Percentiles rank a stretch among this genome's conserved stretches.
These are phyloP conservation scores for Acromyrmex echinatior DNA, from an alignment of 1,140 invertebrate genomes.

Conservation along the genomic window DNA sequence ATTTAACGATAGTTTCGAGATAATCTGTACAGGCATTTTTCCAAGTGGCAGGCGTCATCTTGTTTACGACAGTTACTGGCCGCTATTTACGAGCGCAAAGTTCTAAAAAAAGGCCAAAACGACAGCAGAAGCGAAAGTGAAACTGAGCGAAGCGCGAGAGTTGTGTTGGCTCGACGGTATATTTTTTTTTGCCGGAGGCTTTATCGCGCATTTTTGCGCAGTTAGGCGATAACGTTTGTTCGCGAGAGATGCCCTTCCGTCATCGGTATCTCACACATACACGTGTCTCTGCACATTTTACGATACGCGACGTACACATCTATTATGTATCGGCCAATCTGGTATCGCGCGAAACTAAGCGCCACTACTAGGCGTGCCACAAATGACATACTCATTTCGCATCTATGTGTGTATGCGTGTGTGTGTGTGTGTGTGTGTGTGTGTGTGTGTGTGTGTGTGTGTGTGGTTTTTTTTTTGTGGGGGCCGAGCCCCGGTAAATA, in stretches of 20 bases:
- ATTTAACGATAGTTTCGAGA: neutral
- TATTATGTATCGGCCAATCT: neutral
- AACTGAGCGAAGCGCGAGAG: neutral
- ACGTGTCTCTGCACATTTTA: slow-evolving; percentile 52
- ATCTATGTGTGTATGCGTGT: neutral
- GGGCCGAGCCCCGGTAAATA: too few species aligned
- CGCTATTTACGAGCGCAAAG: slow-evolving; percentile 17
- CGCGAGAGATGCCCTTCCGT: slow-evolving; percentile 74
- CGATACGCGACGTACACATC: neutral
- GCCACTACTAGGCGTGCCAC: slow-evolving; percentile 42
- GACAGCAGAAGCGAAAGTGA: slow-evolving; percentile 32
- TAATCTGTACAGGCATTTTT: slow-evolving; percentile 50
- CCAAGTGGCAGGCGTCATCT: slow-evolving; percentile 53
- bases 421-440: neutral
- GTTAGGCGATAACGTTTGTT: slow-evolving; percentile 66
- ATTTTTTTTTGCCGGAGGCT: slow-evolving; percentile 56
- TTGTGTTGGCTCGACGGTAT: slow-evolving; percentile 38
- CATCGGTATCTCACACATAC: slow-evolving; percentile 62
- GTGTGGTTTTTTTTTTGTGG: too few species aligned
- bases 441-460: too few species aligned
- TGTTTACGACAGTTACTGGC: slow-evolving; percentile 56
- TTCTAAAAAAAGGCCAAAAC: slow-evolving; percentile 45
- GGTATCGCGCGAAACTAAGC: slow-evolving; percentile 3
- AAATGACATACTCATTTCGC: slow-evolving; percentile 1
- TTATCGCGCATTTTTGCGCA: slow-evolving; percentile 65